A percentile compares a stretch with the other conserved stretches of the same genome.
Conservation (phyloP, 53 echinoderm and acorn worm genomes). For the Apostichopus leukothele region DNA sequence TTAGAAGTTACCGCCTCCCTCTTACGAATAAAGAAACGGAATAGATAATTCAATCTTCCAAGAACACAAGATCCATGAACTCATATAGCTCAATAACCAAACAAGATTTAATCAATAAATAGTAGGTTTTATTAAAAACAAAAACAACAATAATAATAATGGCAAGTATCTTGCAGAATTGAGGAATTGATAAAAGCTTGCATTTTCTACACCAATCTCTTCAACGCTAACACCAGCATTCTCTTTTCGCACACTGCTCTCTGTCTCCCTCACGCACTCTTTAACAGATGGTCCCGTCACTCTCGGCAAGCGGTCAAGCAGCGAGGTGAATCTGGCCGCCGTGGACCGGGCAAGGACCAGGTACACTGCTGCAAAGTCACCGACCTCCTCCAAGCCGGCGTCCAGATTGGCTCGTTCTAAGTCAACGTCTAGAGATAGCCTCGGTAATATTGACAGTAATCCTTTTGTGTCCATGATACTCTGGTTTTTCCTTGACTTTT, state of each 20-base stretch:
- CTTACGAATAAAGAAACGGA: too few relatives aligned
- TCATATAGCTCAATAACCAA: too few relatives aligned
- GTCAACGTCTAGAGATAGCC: conserved; percentile 95
- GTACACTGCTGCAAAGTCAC: conserved; percentile 57
- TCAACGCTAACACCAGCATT: background rate
- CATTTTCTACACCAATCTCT: background rate
- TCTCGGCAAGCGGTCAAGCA: conserved; percentile 93
- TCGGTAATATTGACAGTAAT: conserved; percentile 73
- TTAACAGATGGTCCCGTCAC: conserved; percentile 56
- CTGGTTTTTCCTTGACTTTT: too few relatives aligned
- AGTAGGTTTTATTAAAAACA: background rate
- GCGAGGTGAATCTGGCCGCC: conserved; percentile 95
- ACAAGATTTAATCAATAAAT: too few relatives aligned
- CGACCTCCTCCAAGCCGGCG: conserved; percentile 68
- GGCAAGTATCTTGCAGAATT: too few relatives aligned
- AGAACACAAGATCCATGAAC: too few relatives aligned
- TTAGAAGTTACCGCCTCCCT: too few relatives aligned
- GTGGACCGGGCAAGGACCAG: conserved; percentile 89
- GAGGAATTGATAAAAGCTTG: too few relatives aligned
- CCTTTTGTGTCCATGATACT: background rate
- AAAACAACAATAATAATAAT: background rate
- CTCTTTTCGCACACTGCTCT: background rate
- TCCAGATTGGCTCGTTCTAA: conserved; percentile 89
- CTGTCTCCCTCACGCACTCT: background rate
- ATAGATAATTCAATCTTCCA: too few relatives aligned